Percentiles rank a stretch among this genome's conserved stretches.
Evolutionary conservation across 2,888 invertebrate genomes (phyloP).

Genomic region (Camponotus fellah): DNA sequence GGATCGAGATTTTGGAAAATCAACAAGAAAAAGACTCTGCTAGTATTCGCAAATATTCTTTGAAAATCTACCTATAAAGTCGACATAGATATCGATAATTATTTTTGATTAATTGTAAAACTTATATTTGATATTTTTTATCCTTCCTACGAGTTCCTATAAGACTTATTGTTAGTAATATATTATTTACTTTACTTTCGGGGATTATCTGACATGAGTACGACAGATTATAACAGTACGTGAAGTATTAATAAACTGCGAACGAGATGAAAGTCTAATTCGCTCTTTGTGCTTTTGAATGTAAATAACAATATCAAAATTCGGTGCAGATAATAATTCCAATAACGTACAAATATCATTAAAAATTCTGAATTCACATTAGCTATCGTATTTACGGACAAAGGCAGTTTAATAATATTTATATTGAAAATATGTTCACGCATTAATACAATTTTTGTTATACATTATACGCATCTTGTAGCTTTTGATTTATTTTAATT

Average conservation of each 20-base stretch:
- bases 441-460: constrained; percentile 32
- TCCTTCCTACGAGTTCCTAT: constrained; percentile 56
- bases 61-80: constrained; percentile 68
- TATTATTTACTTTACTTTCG: constrained; percentile 74
- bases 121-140: constrained; percentile 24
- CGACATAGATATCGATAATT: constrained; percentile 73
- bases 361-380: constrained; percentile 38
- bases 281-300: constrained; percentile 36
- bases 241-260: constrained; percentile 61
- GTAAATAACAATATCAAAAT: constrained; percentile 46
- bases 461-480: constrained; percentile 33
- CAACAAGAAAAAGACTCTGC: constrained; percentile 50
- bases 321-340: constrained; percentile 28
- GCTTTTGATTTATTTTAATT: constrained; percentile 66
- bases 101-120: constrained; percentile 74
- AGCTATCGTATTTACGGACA: constrained; percentile 59
- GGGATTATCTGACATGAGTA: constrained; percentile 66
- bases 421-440: constrained; percentile 35
- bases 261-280: constrained; percentile 13
- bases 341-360: constrained; percentile 50
- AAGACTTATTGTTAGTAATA: constrained; percentile 65
- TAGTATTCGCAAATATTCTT: constrained; percentile 59
- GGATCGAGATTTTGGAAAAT: constrained; percentile 57
- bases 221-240: constrained; percentile 70
- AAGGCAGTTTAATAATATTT: constrained; percentile 64